phyloP scores from a whole-genome alignment of 2,113 vertebrate species.

The Gallinago undulata region DNA sequence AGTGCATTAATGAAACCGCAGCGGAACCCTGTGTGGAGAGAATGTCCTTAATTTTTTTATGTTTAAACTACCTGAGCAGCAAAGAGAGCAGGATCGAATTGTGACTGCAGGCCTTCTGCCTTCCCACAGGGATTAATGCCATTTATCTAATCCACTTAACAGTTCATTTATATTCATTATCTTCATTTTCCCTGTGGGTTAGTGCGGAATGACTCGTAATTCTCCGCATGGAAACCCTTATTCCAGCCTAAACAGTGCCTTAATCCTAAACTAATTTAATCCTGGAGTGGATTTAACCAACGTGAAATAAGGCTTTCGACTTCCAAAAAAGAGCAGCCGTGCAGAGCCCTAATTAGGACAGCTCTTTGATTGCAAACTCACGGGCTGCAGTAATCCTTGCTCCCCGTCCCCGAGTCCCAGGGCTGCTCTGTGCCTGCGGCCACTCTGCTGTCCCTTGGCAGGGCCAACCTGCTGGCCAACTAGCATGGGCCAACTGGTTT shows the following conservation, averaged over 20 bases:
- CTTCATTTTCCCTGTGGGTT: not conserved
- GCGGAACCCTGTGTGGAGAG: not conserved
- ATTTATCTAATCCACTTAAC: not conserved
- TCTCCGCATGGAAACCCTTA: not conserved
- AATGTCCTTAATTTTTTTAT: not conserved
- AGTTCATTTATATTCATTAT: conserved; percentile 9
- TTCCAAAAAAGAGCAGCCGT: not conserved
- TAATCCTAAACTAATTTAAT: conserved; percentile 30
- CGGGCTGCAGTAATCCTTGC: not conserved
- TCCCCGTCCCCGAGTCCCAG: rapidly evolving
- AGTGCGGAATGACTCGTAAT: not conserved
- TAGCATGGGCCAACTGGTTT: no score
- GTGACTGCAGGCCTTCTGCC: not conserved
- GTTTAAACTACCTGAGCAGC: not conserved
- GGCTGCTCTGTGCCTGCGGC: not conserved
- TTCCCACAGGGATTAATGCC: conserved; percentile 14
- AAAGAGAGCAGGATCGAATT: not conserved
- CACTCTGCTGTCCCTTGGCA: not conserved
- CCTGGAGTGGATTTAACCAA: not conserved
- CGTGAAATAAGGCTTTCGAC: not conserved
- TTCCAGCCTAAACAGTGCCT: not conserved
- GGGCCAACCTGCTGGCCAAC: not conserved
- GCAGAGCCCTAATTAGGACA: not conserved
- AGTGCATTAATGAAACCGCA: not conserved
- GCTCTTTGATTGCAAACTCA: not conserved